Base-by-base conservation (phyloP, 2,888 invertebrate genomes). In the Temnothorax rugatulus region DNA sequence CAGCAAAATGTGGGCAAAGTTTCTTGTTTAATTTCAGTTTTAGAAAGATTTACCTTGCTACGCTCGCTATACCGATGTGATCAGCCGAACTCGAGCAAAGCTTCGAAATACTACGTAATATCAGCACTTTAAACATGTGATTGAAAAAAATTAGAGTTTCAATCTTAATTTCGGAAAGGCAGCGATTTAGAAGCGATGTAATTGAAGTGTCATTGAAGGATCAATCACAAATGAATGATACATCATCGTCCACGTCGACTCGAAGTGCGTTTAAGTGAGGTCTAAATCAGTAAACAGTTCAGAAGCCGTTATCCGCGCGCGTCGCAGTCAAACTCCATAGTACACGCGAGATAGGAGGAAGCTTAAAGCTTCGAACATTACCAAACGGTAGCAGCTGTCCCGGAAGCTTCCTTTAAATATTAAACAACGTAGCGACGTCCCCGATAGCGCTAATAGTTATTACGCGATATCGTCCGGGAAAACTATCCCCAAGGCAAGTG, bases 11-110 rank as follows among this genome's bases (percentile, higher is more conserved):
- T 52, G 82, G 68, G 75, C 82, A 68, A 76, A 83, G 71, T 82
- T 75, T 86, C 77, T 82, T 82, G 84, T 87, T 87, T 86, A 85
- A 89, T 89, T 90, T 87, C 63, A 47, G 83, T 71, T 90, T 87
- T 59, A 47, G 83, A 74, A 63, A 89, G 84, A 86, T 88, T 88
- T 66, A 84, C 41, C 82, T 86, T 81, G 82, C 74, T 83, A 7
- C n/a, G 83, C 82, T 52, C 21, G 59, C 54, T 66, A 44, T 64
- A 44, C 57, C 44, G 50, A 38, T 44, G 21, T 21, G 50, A 68
- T 63, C 52, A 71, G 79, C 59, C 54, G 44, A 50, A 38, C 34
- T 68, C 77, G 44, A 21, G 21, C 25, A 18, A 64, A 69, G 77
- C 82, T 63, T 59, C 69, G 5, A 29, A 41, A 81, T 9, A 34